Conservation (phyloP, 37 sponge, comb jelly and placozoan species). For the Mnemiopsis leidyi region DNA sequence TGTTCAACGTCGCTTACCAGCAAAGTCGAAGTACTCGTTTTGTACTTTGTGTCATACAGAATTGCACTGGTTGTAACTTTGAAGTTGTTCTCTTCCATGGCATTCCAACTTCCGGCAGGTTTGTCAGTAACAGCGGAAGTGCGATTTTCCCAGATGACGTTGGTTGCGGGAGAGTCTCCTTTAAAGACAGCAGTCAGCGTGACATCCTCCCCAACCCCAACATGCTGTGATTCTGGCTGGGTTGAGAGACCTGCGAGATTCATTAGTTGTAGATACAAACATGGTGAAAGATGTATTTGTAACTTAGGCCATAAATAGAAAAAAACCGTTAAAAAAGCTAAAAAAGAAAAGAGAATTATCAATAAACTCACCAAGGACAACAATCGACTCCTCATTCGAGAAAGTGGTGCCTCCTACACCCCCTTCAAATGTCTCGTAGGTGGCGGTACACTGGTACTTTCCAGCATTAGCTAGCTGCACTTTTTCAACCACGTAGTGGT, state of each 20-base stretch:
- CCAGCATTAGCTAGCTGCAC: constrained; percentile 22
- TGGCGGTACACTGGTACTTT: background rate
- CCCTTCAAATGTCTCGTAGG: background rate
- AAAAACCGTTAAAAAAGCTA: background rate
- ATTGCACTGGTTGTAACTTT: background rate
- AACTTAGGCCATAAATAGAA: background rate
- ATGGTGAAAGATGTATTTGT: too few species aligned
- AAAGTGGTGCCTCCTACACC: background rate
- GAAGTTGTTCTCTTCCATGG: background rate
- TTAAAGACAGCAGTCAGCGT: constrained; percentile 28
- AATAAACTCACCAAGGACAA: constrained; percentile 18
- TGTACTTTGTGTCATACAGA: background rate
- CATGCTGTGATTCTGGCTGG: background rate
- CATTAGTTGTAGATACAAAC: too few species aligned
- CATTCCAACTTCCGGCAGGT: background rate
- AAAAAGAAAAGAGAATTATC: background rate
- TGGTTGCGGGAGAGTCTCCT: background rate
- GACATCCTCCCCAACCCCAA: background rate
- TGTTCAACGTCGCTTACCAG: background rate
- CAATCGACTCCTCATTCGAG: background rate
- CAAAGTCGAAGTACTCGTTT: background rate
- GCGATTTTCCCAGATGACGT: background rate
- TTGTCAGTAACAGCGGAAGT: background rate
- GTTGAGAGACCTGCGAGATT: background rate
- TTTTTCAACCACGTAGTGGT: background rate